Conservation (phyloP, 2,113 vertebrate species). For the Cyanoramphus novaezelandiae region DNA sequence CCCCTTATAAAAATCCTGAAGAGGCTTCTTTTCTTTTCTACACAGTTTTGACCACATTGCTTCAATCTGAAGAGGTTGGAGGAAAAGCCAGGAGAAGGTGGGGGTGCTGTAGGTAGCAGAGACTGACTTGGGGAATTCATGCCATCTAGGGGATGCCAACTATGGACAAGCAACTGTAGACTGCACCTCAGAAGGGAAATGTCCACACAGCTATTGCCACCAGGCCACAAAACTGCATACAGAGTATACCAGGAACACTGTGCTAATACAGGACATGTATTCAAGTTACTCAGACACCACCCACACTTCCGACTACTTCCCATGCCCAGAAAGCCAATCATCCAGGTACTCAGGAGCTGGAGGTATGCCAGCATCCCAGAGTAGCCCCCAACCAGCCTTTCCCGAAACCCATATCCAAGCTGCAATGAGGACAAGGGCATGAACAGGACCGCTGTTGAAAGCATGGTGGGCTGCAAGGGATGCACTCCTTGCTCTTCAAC, state of each 20-base stretch:
- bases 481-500: background rate
- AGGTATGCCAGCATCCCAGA: background rate
- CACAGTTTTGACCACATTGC: background rate
- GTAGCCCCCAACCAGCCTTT: background rate
- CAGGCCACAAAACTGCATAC: too few species aligned
- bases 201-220: too few species aligned
- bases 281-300: background rate
- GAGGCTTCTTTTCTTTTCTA: background rate
- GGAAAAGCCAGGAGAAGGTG: too few species aligned
- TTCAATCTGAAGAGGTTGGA: too few species aligned
- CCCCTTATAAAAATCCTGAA: background rate
- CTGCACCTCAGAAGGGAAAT: too few species aligned
- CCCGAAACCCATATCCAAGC: background rate
- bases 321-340: background rate
- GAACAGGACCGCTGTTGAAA: fast-evolving
- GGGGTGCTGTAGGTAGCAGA: too few species aligned
- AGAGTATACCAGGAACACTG: too few species aligned
- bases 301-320: fast-evolving
- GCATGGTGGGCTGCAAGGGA: too few species aligned
- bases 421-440: background rate
- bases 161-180: too few species aligned
- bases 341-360: background rate
- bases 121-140: too few species aligned
- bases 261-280: too few species aligned
- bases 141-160: too few species aligned